Evolutionary conservation across 2,797 vertebrate species (phyloP), one percentile per base, ranked within the genome.

Genomic region (Sternotherus odoratus): DNA sequence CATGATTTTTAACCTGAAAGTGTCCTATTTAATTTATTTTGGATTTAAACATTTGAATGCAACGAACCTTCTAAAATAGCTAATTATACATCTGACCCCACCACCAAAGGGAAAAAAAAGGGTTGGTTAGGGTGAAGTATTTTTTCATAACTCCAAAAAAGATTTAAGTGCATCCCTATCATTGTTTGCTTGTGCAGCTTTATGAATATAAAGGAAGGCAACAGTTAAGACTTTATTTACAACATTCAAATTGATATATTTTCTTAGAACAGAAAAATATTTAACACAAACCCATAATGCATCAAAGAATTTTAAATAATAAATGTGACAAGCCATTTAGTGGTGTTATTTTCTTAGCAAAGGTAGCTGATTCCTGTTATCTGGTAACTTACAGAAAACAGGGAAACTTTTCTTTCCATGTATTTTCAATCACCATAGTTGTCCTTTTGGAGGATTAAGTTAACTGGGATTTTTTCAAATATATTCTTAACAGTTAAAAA

Each of bases 21-120:
- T 11, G 2, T 94, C 33, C 49, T 82, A 24, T 92, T 30, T 92
- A 60, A 72, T 88, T 91, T 85, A 57, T 51, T 82, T 89, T 74
- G 69, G 21, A 2, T 30, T 84, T 79, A 77, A 80, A 86, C 21
- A 86, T 94, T 21, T 69, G 43, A 82, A 79, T 81, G 66, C 50
- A 77, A 54, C 2, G 1, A 75, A 1, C 54, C 23, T 8, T 90
- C 48, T 86, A 36, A 81, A 95, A 83, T 75, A 84, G 21, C 28
- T 79, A 69, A 17, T 66, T 66, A 30, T 36, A 23, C 5, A 8
- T 12, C 26, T 77, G 39, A 86, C 10, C 23, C 23, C 23, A 60
- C 80, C 15, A 50, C 30, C 51, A 53, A 23, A 51, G 23, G 8
- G 85, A 66, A 92, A 85, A 30, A 86, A 75, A 93, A n/a, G n/a